Conservation (phyloP, 35 echinoderm and acorn worm genomes). For the Chiridota heheva region DNA sequence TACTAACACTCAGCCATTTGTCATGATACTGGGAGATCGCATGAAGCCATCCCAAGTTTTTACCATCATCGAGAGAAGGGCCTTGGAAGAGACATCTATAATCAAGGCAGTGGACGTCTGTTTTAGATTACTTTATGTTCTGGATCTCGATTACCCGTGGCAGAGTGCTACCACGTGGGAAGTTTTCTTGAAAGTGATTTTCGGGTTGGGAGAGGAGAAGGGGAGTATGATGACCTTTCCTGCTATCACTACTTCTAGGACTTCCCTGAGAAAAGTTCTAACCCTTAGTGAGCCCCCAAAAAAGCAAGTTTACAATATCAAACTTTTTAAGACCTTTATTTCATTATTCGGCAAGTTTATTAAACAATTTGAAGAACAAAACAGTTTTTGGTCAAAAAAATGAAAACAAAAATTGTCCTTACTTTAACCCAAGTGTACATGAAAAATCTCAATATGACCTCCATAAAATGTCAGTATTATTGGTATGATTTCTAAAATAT, state of each 20-base stretch:
- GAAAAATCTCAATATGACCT: no score
- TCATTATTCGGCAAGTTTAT: no score
- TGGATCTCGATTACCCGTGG: slow-evolving; percentile 19
- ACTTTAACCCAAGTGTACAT: no score
- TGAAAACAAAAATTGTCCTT: no score
- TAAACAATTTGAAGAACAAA: no score
- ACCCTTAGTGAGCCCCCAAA: no score
- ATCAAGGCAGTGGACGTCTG: slow-evolving; percentile 11
- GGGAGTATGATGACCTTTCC: background rate
- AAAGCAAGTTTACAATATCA: no score
- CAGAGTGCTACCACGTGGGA: slow-evolving; percentile 21
- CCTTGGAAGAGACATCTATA: background rate
- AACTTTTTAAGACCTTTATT: no score
- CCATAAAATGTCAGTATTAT: no score
- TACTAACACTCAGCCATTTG: slow-evolving; percentile 6
- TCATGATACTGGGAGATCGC: slow-evolving; percentile 6
- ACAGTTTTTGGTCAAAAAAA: no score
- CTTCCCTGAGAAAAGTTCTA: background rate
- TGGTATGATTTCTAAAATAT: no score
- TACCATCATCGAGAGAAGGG: slow-evolving; percentile 7
- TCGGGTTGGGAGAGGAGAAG: background rate
- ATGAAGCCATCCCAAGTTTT: background rate
- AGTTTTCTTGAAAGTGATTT: background rate
- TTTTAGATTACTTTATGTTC: slow-evolving; percentile 28
- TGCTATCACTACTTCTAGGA: slow-evolving; percentile 1